A percentile compares a stretch with the other conserved stretches of the same genome.
phyloP scores from a whole-genome alignment of 1,140 invertebrate genomes.

The Periplaneta americana region DNA sequence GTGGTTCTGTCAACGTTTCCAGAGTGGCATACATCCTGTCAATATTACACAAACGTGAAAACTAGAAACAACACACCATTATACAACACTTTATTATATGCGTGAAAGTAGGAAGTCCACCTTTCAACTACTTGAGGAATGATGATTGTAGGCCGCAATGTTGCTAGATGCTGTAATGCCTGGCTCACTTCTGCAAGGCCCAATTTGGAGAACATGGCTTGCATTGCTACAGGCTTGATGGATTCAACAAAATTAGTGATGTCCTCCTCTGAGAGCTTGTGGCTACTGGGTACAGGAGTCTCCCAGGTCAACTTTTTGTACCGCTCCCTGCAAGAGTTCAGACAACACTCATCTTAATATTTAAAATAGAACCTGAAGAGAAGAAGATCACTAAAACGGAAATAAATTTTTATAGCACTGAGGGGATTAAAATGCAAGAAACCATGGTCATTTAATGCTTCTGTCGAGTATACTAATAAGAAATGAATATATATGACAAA shows the following conservation, averaged over 20 bases:
- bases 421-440: too few species aligned
- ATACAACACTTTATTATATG: neutral
- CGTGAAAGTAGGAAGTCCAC: constrained; percentile 30
- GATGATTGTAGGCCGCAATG: constrained; percentile 74
- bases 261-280: constrained; percentile 72
- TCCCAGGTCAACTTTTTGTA: constrained; percentile 60
- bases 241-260: constrained; percentile 77
- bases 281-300: constrained; percentile 54
- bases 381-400: too few species aligned
- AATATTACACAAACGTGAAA: neutral
- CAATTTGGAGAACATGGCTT: constrained; percentile 71
- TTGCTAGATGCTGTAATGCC: constrained; percentile 69
- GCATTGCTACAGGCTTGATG: constrained; percentile 60
- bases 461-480: too few species aligned
- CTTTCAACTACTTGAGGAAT: constrained; percentile 77
- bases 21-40: constrained; percentile 63
- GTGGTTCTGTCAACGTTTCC: constrained; percentile 82
- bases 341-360: too few species aligned
- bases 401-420: too few species aligned
- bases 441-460: too few species aligned
- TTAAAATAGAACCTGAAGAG: too few species aligned
- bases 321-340: constrained; percentile 42
- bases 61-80: neutral
- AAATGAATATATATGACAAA: too few species aligned
- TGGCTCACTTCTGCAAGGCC: constrained; percentile 56